phyloP scores from a whole-genome alignment of 2,888 invertebrate genomes.

The Flabesymbios commensalis region DNA sequence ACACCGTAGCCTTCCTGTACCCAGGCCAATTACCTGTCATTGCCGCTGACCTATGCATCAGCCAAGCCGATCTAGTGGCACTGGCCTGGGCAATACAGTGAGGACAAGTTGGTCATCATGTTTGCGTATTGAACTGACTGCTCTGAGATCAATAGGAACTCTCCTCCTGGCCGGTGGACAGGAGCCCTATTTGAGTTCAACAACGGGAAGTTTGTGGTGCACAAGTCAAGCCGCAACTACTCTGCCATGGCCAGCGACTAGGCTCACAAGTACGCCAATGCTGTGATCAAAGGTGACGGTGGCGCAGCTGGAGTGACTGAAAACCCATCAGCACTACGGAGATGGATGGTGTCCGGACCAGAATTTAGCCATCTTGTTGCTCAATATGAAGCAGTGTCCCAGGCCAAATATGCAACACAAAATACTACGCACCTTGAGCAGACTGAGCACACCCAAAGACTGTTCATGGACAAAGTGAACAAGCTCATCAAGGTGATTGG shows the following conservation, averaged over 20 bases:
- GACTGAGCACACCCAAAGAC: conserved; percentile 2
- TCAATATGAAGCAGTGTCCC: conserved; percentile 9
- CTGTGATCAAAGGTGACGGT: conserved; percentile 38
- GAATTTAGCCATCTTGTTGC: conserved; percentile 30
- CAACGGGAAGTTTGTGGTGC: conserved; percentile 33
- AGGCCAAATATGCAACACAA: conserved; percentile 6
- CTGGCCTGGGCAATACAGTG: conserved; percentile 41
- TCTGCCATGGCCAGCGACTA: conserved; percentile 38
- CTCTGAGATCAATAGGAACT: conserved; percentile 37
- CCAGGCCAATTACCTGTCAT: conserved; percentile 42
- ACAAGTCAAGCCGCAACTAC: conserved; percentile 32
- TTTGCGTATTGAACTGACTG: conserved; percentile 48
- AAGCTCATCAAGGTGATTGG: conserved; percentile 15
- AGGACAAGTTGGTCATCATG: conserved; percentile 41
- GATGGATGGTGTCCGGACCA: conserved; percentile 42
- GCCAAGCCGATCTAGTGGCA: conserved; percentile 47
- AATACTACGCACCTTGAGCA: conserved; percentile 10
- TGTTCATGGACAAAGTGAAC: conserved; percentile 19
- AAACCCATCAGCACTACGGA: conserved; percentile 28
- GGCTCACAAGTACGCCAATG: conserved; percentile 41
- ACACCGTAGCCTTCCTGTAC: conserved; percentile 32
- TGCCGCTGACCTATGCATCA: conserved; percentile 41
- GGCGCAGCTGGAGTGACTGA: conserved; percentile 38
- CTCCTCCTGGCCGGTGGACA: conserved; percentile 37
- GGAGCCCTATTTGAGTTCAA: conserved; percentile 31